These are phyloP conservation scores for Palythoa heliodiscus DNA, from an alignment of 92 coral and sea anemone species.

Conservation along the genomic window DNA sequence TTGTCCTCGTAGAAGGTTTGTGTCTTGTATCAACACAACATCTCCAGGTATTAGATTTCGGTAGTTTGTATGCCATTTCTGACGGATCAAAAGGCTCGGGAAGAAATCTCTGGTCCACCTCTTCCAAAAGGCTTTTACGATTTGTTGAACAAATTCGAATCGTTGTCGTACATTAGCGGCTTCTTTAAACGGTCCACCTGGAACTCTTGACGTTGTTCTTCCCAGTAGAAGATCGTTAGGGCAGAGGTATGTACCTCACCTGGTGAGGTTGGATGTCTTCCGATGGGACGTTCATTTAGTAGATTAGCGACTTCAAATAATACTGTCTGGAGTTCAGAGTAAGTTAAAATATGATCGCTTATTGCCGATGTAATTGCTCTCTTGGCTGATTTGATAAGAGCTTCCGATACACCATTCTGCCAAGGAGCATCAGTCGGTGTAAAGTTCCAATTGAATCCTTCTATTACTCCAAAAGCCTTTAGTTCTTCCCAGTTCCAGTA, in stretches of 20 bases:
- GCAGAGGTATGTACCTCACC: constrained; percentile 65
- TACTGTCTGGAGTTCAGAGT: constrained; percentile 34
- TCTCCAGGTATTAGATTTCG: constrained; percentile 61
- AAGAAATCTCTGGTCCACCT: constrained; percentile 61
- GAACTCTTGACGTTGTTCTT: constrained; percentile 49
- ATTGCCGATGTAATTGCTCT: no score
- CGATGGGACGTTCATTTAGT: constrained; percentile 61
- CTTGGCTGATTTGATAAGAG: no score
- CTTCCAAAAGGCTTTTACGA: background rate
- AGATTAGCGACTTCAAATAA: constrained; percentile 44
- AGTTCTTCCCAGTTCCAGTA: no score
- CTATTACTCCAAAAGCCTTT: no score
- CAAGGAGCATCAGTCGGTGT: no score
- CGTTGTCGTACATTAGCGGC: background rate
- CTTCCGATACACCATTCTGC: no score
- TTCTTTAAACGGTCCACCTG: constrained; percentile 60
- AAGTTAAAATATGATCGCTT: no score
- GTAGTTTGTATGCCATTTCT: constrained; percentile 64
- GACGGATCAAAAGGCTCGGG: constrained; percentile 54
- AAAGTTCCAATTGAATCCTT: no score
- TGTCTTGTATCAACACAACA: constrained; percentile 68
- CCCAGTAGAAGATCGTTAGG: constrained; percentile 64
- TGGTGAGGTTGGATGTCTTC: constrained; percentile 69
- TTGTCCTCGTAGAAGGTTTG: constrained; percentile 64
- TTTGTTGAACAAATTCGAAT: no score